Base-by-base conservation (phyloP, 2,113 vertebrate species). In the Cettia cetti region DNA sequence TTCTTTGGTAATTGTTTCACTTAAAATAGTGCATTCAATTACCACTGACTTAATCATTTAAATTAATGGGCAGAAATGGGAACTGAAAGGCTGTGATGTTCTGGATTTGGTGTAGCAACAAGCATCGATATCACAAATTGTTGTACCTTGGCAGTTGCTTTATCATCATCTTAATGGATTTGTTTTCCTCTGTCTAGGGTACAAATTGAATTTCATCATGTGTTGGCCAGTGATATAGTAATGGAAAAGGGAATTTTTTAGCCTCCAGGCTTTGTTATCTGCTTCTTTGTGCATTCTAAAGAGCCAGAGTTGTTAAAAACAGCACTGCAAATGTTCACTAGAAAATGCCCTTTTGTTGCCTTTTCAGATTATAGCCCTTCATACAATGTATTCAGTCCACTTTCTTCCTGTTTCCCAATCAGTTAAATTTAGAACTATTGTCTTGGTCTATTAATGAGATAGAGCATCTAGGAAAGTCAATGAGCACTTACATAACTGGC, bases 321-420 rank as follows among this genome's bases (percentile, higher is more conserved):
- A 90, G 77, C 77, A 89, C 64, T 89, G 68, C 66, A 89, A 97
- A 92, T 86, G 93, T 96, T 97, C 90, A 76, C 80, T 94, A 97
- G 85, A 98, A 98, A 98, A 98, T 97, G 59, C 87, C 91, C 97
- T 95, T 98, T 98, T 98, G 97, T 98, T 97, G 82, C 56, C 92
- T 96, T 97, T 91, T 71, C 85, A 98, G 96, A 97, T 97, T 97
- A 96, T 95, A 81, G 86, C 45, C 85, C 79, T 96, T 95, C 71
- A 90, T 84, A 98, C 96, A 98, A 98, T 98, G 96, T 82, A 80
- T 94, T 95, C 95, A 91, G 92, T 80, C 64, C 94, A 82, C 79
- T 95, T 94, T 97, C 97, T 98, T 98, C 98, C 98, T 98, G 98
- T 98, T 98, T 98, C 96, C 85, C 92, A 97, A 75, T 94, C 59